These are phyloP conservation scores for Drosophila setifemur DNA, from an alignment of 1,140 invertebrate genomes.

Conservation along the genomic window DNA sequence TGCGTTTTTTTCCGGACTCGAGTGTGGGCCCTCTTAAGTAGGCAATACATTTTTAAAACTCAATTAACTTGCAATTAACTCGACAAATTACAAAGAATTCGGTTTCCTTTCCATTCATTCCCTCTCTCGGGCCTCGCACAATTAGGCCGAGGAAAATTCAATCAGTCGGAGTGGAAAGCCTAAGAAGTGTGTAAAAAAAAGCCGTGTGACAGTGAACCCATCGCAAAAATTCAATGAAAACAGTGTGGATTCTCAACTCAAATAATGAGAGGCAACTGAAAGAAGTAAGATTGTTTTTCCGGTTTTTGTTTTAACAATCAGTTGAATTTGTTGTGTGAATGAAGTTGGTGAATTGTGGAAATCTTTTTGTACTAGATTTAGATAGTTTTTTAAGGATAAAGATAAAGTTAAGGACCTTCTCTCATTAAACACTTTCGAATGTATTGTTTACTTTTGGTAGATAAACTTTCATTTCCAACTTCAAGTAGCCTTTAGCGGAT, in stretches of 20 bases:
- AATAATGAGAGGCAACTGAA: conserved; percentile 18
- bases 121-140: conserved; percentile 28
- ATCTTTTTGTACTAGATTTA: too few species aligned
- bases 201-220: conserved; percentile 7
- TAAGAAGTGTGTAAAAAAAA: conserved; percentile 23
- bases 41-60: conserved; percentile 52
- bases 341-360: too few species aligned
- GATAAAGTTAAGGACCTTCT: too few species aligned
- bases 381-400: too few species aligned
- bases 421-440: too few species aligned
- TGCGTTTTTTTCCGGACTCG: neutral
- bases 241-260: too few species aligned
- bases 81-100: neutral
- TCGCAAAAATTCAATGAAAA: conserved; percentile 12
- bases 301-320: too few species aligned
- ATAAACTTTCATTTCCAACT: too few species aligned
- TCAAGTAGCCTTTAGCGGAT: neutral
- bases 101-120: conserved; percentile 7
- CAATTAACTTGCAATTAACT: conserved; percentile 42
- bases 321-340: too few species aligned
- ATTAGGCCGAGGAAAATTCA: conserved; percentile 33
- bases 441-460: too few species aligned
- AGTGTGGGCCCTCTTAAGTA: conserved; percentile 44
- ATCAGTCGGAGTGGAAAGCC: conserved; percentile 35
- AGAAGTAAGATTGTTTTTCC: neutral